Evolutionary conservation across 2,113 vertebrate genomes (phyloP).

Genomic region (Ophiodon elongatus): DNA sequence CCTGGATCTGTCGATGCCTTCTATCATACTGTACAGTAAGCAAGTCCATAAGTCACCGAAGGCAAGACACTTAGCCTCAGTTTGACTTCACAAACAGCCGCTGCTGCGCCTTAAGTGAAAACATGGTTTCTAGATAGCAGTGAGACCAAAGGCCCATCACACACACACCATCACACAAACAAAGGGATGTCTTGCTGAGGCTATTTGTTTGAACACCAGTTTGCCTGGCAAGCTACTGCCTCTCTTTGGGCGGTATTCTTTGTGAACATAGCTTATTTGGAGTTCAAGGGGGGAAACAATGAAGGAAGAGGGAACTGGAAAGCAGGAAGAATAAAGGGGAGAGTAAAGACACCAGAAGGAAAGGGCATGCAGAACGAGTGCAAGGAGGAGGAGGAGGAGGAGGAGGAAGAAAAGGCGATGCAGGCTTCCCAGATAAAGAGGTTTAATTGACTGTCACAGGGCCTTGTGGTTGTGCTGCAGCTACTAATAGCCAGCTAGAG

Average conservation of each 20-base stretch:
- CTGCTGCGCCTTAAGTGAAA: slow-evolving; percentile 27
- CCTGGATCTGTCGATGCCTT: slow-evolving; percentile 2
- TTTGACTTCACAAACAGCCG: slow-evolving; percentile 64
- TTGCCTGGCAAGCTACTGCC: slow-evolving; percentile 27
- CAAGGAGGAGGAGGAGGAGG: slow-evolving; percentile 33
- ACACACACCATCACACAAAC: slow-evolving; percentile 22
- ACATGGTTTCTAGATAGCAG: slow-evolving; percentile 33
- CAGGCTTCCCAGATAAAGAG: slow-evolving; percentile 73
- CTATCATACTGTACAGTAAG: slow-evolving; percentile 10
- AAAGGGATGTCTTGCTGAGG: slow-evolving; percentile 50
- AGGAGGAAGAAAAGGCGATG: slow-evolving; percentile 44
- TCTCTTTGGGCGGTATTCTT: slow-evolving; percentile 15
- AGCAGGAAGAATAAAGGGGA: slow-evolving; percentile 29
- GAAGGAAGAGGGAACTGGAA: slow-evolving; percentile 10
- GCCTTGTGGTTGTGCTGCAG: slow-evolving; percentile 67
- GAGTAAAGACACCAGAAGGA: slow-evolving; percentile 52
- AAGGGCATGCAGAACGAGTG: slow-evolving; percentile 39
- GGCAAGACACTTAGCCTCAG: slow-evolving; percentile 49
- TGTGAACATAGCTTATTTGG: slow-evolving; percentile 40
- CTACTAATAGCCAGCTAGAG: slow-evolving; percentile 75
- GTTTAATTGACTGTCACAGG: slow-evolving; percentile 79
- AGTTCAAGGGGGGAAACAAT: slow-evolving; percentile 64
- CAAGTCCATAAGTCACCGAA: slow-evolving; percentile 51
- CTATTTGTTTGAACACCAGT: slow-evolving; percentile 56
- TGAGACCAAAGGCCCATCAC: slow-evolving; percentile 13